Evolutionary conservation across 2,113 vertebrate species (phyloP).

Genomic region (Syngnathoides biaculeatus): DNA sequence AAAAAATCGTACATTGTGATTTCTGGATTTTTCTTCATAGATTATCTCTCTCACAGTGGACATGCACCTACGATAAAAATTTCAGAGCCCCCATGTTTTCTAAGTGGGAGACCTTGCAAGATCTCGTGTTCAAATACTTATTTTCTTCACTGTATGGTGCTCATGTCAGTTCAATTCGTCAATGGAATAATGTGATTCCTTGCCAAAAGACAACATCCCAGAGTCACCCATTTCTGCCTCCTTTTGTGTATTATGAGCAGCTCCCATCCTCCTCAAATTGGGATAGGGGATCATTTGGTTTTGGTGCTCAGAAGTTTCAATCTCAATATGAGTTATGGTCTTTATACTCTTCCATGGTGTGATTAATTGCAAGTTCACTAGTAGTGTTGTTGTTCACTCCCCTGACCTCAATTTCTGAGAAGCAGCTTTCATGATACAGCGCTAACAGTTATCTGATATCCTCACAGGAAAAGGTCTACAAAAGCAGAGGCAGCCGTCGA

Average conservation of each 20-base stretch:
- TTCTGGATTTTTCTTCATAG: no score
- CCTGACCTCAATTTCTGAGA: constrained; percentile 44
- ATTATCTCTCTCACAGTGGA: no score
- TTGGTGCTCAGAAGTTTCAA: not conserved
- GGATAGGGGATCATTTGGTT: not conserved
- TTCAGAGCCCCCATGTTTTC: no score
- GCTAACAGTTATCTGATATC: constrained; percentile 31
- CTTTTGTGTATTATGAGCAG: not conserved
- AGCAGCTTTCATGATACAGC: constrained; percentile 16
- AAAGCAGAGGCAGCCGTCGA: constrained; percentile 89
- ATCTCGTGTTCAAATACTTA: no score
- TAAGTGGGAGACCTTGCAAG: no score
- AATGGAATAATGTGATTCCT: not conserved
- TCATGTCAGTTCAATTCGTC: not conserved
- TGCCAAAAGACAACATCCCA: not conserved
- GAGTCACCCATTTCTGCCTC: not conserved
- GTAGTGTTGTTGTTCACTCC: no score
- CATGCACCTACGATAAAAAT: no score
- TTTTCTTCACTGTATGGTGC: no score
- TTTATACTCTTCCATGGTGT: not conserved
- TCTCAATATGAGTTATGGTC: not conserved
- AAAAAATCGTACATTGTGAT: no score
- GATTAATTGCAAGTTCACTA: not conserved
- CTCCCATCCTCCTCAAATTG: not conserved
- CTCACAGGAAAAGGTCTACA: constrained; percentile 88